A percentile compares a stretch with the other conserved stretches of the same genome.
These are phyloP conservation scores for Nothoprocta perdicaria DNA, from an alignment of 2,113 vertebrate genomes.

Conservation along the genomic window DNA sequence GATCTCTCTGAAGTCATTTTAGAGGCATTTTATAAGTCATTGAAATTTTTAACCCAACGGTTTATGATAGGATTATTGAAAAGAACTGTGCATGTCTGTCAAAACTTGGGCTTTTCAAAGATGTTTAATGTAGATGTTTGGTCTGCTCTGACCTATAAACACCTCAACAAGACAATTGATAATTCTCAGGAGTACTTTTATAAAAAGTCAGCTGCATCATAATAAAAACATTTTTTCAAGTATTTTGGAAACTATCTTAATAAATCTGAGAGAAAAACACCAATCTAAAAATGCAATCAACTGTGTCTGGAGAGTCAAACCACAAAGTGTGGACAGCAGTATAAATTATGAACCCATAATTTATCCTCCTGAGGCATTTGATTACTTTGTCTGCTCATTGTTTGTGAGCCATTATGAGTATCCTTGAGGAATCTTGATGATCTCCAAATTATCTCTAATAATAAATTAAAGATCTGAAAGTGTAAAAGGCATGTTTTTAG, in stretches of 20 bases:
- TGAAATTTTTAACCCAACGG: constrained; percentile 57
- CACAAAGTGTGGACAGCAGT: constrained; percentile 14
- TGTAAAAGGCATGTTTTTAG: constrained; percentile 41
- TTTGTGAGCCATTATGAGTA: constrained; percentile 13
- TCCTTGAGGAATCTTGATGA: constrained; percentile 35
- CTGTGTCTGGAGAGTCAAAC: neutral
- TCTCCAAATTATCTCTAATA: constrained; percentile 20
- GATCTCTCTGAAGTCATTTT: constrained; percentile 64
- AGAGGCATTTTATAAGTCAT: constrained; percentile 45
- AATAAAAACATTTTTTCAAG: neutral
- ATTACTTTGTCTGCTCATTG: constrained; percentile 19
- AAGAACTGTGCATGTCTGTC: neutral
- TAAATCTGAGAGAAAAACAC: constrained; percentile 29
- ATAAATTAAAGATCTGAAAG: constrained; percentile 38
- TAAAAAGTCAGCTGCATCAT: neutral
- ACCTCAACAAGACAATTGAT: neutral
- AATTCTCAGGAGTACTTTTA: neutral
- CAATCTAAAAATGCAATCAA: neutral
- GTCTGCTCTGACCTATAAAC: neutral
- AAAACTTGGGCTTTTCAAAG: neutral
- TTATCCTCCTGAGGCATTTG: constrained; percentile 2
- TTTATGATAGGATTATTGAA: constrained; percentile 21
- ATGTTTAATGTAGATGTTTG: neutral
- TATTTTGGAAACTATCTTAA: neutral
- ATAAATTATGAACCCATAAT: neutral